Conservation (phyloP, 2,113 vertebrate species). For the Hipposideros armiger region DNA sequence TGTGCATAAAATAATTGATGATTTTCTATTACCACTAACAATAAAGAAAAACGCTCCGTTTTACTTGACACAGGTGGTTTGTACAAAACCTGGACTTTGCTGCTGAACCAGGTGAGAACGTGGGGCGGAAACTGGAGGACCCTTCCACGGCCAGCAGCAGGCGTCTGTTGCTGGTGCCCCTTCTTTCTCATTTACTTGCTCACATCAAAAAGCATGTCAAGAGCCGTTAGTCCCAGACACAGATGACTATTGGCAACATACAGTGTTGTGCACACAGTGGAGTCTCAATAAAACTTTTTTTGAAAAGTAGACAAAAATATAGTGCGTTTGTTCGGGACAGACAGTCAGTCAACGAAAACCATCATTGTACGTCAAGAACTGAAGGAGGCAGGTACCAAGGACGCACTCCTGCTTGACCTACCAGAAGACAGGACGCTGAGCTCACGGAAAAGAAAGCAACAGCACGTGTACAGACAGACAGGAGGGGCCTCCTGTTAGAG, state of each 20-base stretch:
- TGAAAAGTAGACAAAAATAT: neutral
- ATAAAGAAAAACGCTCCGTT: neutral
- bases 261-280: neutral
- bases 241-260: no score
- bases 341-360: neutral
- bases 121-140: accelerated
- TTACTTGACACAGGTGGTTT: neutral
- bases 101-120: neutral
- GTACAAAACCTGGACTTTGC: neutral
- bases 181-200: neutral
- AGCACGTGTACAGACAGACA: neutral
- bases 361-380: neutral
- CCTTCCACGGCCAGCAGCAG: neutral
- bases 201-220: neutral
- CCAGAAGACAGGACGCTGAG: neutral
- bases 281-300: neutral
- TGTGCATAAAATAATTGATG: neutral
- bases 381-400: neutral
- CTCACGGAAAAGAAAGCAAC: neutral
- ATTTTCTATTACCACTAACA: neutral
- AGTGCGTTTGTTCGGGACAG: neutral
- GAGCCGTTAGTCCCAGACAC: neutral
- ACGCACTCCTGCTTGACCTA: neutral
- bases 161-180: neutral
- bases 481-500: neutral